Conservation (phyloP, 2,888 invertebrate genomes). For the Acheta domesticus region DNA sequence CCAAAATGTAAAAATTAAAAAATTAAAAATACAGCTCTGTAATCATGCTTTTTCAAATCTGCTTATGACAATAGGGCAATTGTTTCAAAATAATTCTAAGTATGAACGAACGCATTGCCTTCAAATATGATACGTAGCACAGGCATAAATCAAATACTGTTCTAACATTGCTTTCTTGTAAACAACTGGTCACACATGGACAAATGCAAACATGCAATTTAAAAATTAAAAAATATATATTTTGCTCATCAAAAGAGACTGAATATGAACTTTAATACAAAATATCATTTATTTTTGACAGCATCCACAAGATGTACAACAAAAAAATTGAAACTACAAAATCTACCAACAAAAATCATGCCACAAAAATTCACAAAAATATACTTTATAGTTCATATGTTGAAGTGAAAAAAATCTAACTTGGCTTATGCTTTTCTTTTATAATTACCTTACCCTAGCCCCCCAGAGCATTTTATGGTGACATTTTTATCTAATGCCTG, state of each 20-base stretch:
- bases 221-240: conserved; percentile 32
- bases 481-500: conserved; percentile 21
- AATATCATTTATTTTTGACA: conserved; percentile 26
- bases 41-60: conserved; percentile 36
- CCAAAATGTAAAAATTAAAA: conserved; percentile 19
- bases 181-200: conserved; percentile 36
- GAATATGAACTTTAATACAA: conserved; percentile 25
- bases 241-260: conserved; percentile 25
- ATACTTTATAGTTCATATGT: conserved; percentile 26
- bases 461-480: conserved; percentile 20
- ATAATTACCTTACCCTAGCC: conserved; percentile 25
- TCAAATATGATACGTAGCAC: conserved; percentile 23
- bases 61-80: conserved; percentile 23
- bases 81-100: conserved; percentile 5
- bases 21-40: conserved; percentile 34
- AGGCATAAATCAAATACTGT: conserved; percentile 30
- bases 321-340: conserved; percentile 36
- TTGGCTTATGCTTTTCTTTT: conserved; percentile 27
- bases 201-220: conserved; percentile 39
- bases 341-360: conserved; percentile 38
- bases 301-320: conserved; percentile 37
- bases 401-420: conserved; percentile 6
- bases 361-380: conserved; percentile 37
- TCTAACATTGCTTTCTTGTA: conserved; percentile 33
- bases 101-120: conserved; percentile 1